Base-by-base conservation (phyloP, 2,113 vertebrate species). In the Gobiocypris rarus region DNA sequence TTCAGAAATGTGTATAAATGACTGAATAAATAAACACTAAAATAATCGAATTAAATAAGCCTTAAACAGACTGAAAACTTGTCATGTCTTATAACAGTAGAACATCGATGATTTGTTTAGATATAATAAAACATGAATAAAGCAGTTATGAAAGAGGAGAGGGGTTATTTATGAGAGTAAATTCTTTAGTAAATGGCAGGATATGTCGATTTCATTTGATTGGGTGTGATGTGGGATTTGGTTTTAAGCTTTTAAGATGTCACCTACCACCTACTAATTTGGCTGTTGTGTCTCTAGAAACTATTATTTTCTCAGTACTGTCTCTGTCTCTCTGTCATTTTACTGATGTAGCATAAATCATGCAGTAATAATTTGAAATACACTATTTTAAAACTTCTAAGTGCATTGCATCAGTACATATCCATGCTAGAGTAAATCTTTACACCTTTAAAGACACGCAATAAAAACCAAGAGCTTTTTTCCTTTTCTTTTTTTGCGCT, bases 211-310 rank as follows among this genome's bases (percentile, higher is more conserved):
- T 34, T 31, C 48, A 26, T 65, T 70, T 82, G 48, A 76, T 76
- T n/a, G 19, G 10, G 34, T 85, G 48, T 59, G 84, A 83, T 83
- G 48, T 85, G 48, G 70, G 84, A 83, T 83, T 83, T 24, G 82
- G 15, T 58, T 50, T 22, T 50, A 22, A 75, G 78, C 45, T 52
- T 85, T 80, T 63, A 38, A 71, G 75, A 79, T 45, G 54, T 85
- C 61, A 59, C 17, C 24, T 43, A 26, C 50, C 41, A 43, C 48
- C 50, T 4, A 41, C 6, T 41, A 11, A 41, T 77, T 59, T 77
- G 70, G 26, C 52, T 75, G 15, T 31, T 56, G n/a, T 52, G 28
- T 4, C 15, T 69, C 19, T 70, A 22, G 31, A 69, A 70, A n/a
- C 10, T 8, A 17, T 65, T 34, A 9, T 67, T 19, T 34, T 17